Evolutionary conservation across 1,140 invertebrate genomes (phyloP), one percentile per base, ranked within the genome.

Genomic region (Drosophila bocki): DNA sequence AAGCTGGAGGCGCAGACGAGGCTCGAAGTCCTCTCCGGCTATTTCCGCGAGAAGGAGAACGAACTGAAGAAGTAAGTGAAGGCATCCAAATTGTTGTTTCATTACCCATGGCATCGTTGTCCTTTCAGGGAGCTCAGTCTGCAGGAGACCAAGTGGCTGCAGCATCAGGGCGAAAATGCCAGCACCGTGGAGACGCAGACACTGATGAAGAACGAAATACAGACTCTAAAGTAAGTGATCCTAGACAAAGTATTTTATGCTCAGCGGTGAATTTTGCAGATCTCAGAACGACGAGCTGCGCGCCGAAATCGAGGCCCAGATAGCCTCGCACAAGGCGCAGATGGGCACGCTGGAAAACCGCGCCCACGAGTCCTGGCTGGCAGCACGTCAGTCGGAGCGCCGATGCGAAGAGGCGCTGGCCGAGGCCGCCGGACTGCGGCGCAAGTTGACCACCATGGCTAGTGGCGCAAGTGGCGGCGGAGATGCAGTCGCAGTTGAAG

Each of bases 11-110:
- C 96, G 1, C 94, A 96, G 81, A 98, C 97, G 0, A 95, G 96
- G 80, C 94, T 98, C 1, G 96, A 97, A 92, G 97, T 98, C 7
- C 93, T 98, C 37, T 96, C 96, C 0, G 96, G 96, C 82, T 98
- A 98, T 91, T 98, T 98, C 93, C 96, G 97, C 86, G 97, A 98
- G 74, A 96, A 97, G 86, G 97, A 98, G 93, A 94, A 95, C 19
- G 96, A 98, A 92, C 93, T 97, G 29, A 95, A 97, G 92, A 97
- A 97, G 97, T 97, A 94, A 19, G 19, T 13, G 19, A 6, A 22
- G 6, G 5, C 39, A 64, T 19, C 0, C 0, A n/a, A 35, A 0
- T 93, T 12, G 92, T 91, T 35, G 15, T 53, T 51, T 4, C 7
- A 39, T 44, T 48, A 7, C 19, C 4, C 11, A 56, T 56, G 69